phyloP scores from a whole-genome alignment of 2,888 invertebrate species.

The Seira sanloemensis region DNA sequence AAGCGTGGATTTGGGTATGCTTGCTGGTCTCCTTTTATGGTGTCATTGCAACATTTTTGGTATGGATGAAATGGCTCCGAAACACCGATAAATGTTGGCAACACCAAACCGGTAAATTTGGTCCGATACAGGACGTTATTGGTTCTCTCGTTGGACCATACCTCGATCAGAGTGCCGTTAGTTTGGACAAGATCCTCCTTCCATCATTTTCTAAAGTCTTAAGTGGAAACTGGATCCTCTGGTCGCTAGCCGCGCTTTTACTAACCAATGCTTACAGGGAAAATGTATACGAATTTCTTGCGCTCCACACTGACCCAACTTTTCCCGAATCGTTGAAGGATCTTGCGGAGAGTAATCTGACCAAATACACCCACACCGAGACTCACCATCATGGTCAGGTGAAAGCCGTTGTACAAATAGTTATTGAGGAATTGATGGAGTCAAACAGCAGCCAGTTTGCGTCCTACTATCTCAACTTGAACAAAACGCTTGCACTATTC shows the following conservation, averaged over 20 bases:
- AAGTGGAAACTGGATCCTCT: neutral
- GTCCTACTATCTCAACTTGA: conserved; percentile 4
- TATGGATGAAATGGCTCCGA: no score
- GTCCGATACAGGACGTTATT: no score
- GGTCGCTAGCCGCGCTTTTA: neutral
- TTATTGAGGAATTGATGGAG: conserved; percentile 18
- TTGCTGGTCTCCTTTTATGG: neutral
- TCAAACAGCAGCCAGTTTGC: conserved; percentile 6
- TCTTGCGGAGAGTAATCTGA: neutral
- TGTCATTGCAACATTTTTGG: neutral
- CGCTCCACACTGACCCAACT: conserved; percentile 9
- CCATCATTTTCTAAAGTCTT: neutral
- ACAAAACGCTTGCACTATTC: neutral
- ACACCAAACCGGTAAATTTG: no score
- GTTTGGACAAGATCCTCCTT: no score
- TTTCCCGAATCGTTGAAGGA: conserved; percentile 5
- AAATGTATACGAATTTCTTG: conserved; percentile 30
- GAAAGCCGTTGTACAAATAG: neutral
- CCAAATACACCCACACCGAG: neutral
- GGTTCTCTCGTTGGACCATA: no score
- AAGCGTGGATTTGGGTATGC: neutral
- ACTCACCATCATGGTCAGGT: neutral
- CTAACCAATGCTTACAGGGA: conserved; percentile 27
- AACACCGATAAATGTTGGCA: no score
- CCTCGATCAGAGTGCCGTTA: no score